These are phyloP conservation scores for Heliornis fulica DNA, from an alignment of 2,113 vertebrate genomes.

Conservation along the genomic window DNA sequence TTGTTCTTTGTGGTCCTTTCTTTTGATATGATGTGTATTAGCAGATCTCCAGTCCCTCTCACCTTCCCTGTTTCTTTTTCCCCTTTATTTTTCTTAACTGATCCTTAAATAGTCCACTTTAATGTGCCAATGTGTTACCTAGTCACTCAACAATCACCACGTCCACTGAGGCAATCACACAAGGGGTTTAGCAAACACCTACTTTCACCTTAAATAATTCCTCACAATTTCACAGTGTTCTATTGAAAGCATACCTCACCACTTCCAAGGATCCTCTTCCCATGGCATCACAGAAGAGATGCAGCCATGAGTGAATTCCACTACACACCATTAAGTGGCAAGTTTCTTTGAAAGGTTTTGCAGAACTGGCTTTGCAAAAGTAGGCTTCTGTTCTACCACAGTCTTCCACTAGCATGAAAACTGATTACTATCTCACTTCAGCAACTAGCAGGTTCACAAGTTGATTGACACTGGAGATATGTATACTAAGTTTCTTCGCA, in stretches of 20 bases:
- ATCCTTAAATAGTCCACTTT: neutral
- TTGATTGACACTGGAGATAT: neutral
- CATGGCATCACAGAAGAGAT: rapidly evolving
- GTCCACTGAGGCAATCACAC: neutral
- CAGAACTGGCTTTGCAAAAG: neutral
- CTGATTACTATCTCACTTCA: neutral
- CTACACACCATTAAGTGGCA: neutral
- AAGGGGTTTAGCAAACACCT: neutral
- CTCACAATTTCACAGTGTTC: neutral
- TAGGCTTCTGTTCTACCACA: neutral
- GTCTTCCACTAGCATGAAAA: neutral
- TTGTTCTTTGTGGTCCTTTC: neutral
- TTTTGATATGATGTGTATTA: neutral
- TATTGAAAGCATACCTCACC: neutral
- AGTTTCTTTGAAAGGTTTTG: neutral
- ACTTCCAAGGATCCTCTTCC: neutral
- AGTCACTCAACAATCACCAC: neutral
- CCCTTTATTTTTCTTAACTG: neutral
- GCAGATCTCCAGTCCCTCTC: neutral
- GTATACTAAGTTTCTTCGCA: neutral
- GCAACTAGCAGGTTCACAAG: neutral
- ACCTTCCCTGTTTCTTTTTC: neutral
- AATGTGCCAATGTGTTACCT: neutral
- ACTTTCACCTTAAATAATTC: neutral
- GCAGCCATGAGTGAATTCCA: neutral